These are phyloP conservation scores for Himalopsyche phryganea DNA, from an alignment of 1,140 invertebrate species.

Conservation along the genomic window DNA sequence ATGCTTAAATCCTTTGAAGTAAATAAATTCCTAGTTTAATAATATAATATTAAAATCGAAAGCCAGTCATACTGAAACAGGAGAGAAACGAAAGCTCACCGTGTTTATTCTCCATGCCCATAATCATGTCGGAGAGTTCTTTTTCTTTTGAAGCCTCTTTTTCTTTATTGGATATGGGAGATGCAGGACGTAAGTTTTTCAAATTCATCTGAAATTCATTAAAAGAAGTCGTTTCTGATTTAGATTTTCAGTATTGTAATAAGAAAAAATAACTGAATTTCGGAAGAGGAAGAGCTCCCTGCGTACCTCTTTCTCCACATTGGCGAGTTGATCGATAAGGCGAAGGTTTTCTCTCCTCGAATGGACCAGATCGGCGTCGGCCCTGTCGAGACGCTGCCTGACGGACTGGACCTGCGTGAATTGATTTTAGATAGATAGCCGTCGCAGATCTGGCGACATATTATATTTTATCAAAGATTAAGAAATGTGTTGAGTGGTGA, in stretches of 20 bases:
- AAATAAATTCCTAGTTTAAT: no score
- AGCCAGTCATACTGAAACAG: no score
- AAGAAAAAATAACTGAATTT: no score
- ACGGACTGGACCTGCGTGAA: conserved; percentile 64
- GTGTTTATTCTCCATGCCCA: conserved; percentile 76
- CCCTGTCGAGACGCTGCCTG: conserved; percentile 70
- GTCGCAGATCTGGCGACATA: no score
- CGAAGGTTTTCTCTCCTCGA: conserved; percentile 71
- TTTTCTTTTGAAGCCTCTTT: conserved; percentile 54
- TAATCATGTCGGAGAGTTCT: conserved; percentile 67
- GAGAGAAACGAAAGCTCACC: conserved; percentile 54
- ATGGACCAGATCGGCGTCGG: conserved; percentile 73
- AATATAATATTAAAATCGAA: no score
- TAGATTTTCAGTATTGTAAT: no score
- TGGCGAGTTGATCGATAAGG: conserved; percentile 69
- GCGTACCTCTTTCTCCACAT: conserved; percentile 77
- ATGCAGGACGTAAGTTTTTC: conserved; percentile 45
- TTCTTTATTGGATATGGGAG: conserved; percentile 54
- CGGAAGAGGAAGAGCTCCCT: no score
- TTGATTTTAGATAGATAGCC: no score
- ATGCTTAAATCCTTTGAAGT: no score
- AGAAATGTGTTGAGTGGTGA: no score
- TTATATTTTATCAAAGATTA: no score
- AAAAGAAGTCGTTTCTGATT: no score
- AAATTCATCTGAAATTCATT: conserved; percentile 45